A percentile compares a stretch with the other conserved stretches of the same genome.
phyloP scores from a whole-genome alignment of 2,888 invertebrate species.

The Pedicia rivosa region DNA sequence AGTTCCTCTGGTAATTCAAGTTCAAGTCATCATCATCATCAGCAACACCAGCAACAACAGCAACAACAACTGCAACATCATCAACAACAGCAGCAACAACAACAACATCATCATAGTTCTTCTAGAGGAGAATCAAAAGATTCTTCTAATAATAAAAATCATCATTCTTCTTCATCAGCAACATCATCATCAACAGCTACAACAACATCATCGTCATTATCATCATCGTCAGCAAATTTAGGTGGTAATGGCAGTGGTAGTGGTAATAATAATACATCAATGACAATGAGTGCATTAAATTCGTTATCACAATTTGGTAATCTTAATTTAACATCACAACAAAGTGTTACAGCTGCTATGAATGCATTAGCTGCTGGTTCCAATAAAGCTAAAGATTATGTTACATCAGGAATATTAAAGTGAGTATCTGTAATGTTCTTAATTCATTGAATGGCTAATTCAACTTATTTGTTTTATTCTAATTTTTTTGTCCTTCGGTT shows the following conservation, averaged over 20 bases:
- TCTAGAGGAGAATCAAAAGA: background rate
- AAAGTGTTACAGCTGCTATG: constrained; percentile 32
- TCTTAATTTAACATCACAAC: constrained; percentile 28
- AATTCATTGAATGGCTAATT: no score
- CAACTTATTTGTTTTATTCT: constrained; percentile 14
- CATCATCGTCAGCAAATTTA: constrained; percentile 13
- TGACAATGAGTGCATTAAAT: constrained; percentile 28
- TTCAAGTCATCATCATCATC: constrained; percentile 6
- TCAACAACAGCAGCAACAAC: constrained; percentile 9
- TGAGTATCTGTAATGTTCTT: no score
- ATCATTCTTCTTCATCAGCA: no score
- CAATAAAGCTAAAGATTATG: constrained; percentile 25
- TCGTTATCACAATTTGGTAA: constrained; percentile 29
- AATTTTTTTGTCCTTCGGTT: no score
- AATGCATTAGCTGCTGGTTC: constrained; percentile 29
- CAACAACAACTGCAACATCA: no score
- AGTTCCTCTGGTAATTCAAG: constrained; percentile 4
- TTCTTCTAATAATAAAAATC: constrained; percentile 2
- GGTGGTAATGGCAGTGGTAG: constrained; percentile 13
- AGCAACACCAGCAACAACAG: constrained; percentile 11
- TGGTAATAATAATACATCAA: constrained; percentile 19
- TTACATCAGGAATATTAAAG: constrained; percentile 35
- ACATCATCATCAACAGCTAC: constrained; percentile 2
- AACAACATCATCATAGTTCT: background rate
- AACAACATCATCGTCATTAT: constrained; percentile 6